Conservation (phyloP, 1,140 invertebrate species). For the Oryctes rhinoceros region DNA sequence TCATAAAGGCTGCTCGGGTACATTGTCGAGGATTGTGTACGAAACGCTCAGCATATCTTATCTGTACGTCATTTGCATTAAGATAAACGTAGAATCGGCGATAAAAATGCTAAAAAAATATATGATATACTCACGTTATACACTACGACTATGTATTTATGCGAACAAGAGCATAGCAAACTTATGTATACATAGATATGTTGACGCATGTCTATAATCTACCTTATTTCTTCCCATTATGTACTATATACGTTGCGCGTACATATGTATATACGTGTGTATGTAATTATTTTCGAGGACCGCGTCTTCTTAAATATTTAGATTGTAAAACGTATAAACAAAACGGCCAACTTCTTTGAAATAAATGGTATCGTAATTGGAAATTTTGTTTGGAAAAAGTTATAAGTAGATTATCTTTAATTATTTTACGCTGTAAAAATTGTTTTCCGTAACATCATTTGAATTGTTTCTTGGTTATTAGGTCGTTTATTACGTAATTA, state of each 20-base stretch:
- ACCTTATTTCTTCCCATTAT: background rate
- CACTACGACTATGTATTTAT: background rate
- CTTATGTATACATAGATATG: background rate
- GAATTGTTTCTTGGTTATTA: too few relatives aligned
- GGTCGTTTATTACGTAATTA: too few relatives aligned
- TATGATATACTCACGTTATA: background rate
- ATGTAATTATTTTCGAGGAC: background rate
- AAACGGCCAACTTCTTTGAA: background rate
- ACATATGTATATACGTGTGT: background rate
- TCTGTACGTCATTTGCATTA: background rate
- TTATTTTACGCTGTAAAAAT: too few relatives aligned
- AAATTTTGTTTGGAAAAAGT: too few relatives aligned
- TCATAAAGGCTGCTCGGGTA: too few relatives aligned
- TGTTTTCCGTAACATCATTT: too few relatives aligned
- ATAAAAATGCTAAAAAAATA: slow-evolving; percentile 6
- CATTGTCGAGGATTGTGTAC: background rate
- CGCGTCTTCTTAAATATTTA: background rate
- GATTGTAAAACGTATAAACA: background rate
- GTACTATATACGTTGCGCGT: too few relatives aligned
- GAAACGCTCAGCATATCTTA: background rate
- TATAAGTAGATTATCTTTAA: too few relatives aligned
- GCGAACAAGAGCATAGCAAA: too few relatives aligned
- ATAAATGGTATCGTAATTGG: background rate
- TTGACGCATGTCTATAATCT: background rate
- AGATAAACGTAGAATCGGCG: background rate